Base-by-base conservation (phyloP, 2,113 vertebrate species). In the Pygoscelis adeliae region DNA sequence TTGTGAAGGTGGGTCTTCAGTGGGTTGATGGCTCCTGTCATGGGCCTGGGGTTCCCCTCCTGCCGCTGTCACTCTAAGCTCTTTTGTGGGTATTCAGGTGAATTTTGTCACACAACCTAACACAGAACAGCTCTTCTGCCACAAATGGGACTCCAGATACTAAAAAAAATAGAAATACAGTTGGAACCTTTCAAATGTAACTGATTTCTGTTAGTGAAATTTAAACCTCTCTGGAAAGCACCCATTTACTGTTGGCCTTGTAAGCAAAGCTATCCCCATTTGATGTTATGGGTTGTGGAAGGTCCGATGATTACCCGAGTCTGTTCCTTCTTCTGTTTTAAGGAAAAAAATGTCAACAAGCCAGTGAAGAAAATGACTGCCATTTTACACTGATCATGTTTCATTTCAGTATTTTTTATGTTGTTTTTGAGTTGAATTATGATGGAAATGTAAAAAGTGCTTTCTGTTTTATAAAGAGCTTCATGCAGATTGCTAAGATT, bases 401-500 rank as follows among this genome's bases (percentile, higher is more conserved):
- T 61, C 6, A 3, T 87, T 46, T 53, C 55, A 25, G 10, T 58
- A 7, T 49, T 40, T 55, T 87, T 83, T 26, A 36, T 22, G 12
- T 61, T 94, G 25, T 9, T 84, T 87, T 82, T 72, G 12, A 40
- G 26, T 55, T 95, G 88, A 97, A 59, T 93, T 93, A 82, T 82
- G 56, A 69, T 49, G 58, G 42, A 80, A 87, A 79, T 65, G 38
- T 20, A 74, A 76, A 59, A 71, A 80, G 23, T 62, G 23, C 32
- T 66, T 96, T 96, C 38, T 78, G 26, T 92, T 95, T 97, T 91
- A 58, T 90, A 90, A 87, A 50, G 13, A 73, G 4, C 11, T 77
- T 86, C 50, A 90, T 87, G 62, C 77, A 96, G 71, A 96, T 96
- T 94, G 84, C 42, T 92, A 93, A 97, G 90, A 95, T 84, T 97